Percentiles rank a stretch among this genome's conserved stretches.
Evolutionary conservation across 2,113 vertebrate species (phyloP).

Genomic region (Zootoca vivipara): DNA sequence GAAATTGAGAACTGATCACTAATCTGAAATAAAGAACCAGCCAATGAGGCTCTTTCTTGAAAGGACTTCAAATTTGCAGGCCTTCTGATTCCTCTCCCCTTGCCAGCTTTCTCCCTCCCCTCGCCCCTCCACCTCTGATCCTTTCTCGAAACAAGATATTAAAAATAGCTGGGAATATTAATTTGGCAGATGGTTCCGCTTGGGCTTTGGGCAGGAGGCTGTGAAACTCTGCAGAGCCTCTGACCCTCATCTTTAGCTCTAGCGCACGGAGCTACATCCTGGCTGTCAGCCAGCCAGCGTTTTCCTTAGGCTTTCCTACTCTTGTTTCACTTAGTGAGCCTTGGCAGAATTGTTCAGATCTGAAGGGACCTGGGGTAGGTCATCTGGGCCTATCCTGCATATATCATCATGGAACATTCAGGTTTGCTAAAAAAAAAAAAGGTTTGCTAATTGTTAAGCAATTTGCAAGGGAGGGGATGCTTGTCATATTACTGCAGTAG

Average conservation of each 20-base stretch:
- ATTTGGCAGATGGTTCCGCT: slow-evolving; percentile 72
- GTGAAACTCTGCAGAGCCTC: slow-evolving; percentile 18
- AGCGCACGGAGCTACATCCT: slow-evolving; percentile 53
- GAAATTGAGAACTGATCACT: no score
- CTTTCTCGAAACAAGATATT: slow-evolving; percentile 61
- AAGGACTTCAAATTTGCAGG: no score
- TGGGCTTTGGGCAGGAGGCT: slow-evolving; percentile 69
- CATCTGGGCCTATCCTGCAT: neutral
- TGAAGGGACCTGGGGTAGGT: neutral
- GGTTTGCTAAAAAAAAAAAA: neutral
- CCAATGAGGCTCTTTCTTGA: no score
- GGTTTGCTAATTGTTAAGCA: neutral
- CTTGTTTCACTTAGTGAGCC: slow-evolving; percentile 7
- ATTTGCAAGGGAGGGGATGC: no score
- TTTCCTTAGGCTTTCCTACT: slow-evolving; percentile 48
- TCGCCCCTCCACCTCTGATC: neutral
- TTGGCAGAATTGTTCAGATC: neutral
- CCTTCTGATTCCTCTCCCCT: neutral
- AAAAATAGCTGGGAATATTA: slow-evolving; percentile 71
- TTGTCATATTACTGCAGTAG: no score
- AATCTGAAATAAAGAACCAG: no score
- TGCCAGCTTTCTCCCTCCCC: neutral
- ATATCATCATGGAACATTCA: neutral
- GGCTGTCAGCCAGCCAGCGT: slow-evolving; percentile 58
- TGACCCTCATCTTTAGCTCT: slow-evolving; percentile 55